Conservation (phyloP, 2,797 vertebrate species). For the Pogoniulus pusillus region DNA sequence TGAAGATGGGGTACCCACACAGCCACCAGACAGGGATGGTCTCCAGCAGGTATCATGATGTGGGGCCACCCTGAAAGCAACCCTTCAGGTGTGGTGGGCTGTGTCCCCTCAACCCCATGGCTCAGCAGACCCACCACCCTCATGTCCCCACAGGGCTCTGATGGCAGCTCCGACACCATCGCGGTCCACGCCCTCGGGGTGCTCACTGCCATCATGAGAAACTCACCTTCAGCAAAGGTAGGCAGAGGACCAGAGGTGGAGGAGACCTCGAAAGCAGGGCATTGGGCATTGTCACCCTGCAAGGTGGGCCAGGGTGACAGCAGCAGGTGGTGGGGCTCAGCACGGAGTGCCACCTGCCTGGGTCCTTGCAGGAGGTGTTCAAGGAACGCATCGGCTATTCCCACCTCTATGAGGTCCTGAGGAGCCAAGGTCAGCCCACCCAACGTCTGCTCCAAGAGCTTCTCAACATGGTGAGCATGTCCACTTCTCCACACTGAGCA, state of each 20-base stretch:
- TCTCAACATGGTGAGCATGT: constrained; percentile 91
- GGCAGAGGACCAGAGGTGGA: not conserved
- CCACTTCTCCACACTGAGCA: fast-evolving
- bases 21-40: constrained; percentile 44
- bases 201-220: constrained; percentile 95
- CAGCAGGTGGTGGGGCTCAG: not conserved
- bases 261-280: fast-evolving
- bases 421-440: constrained; percentile 91
- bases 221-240: constrained; percentile 94
- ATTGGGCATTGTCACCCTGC: not conserved
- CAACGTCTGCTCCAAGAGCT: constrained; percentile 91
- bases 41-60: constrained; percentile 5
- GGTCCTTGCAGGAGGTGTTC: constrained; percentile 88
- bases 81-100: fast-evolving
- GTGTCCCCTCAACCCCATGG: fast-evolving
- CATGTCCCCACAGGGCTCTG: constrained; percentile 76
- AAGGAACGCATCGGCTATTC: constrained; percentile 96
- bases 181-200: constrained; percentile 91
- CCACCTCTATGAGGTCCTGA: constrained; percentile 92
- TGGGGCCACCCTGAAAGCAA: not conserved
- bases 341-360: fast-evolving
- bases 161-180: constrained; percentile 85
- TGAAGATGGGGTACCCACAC: constrained; percentile 78
- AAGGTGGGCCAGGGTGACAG: not conserved
- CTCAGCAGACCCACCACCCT: not conserved